Evolutionary conservation across 2,113 vertebrate genomes (phyloP), one percentile per base, ranked within the genome.

Genomic region (Triplophysa tibetana): DNA sequence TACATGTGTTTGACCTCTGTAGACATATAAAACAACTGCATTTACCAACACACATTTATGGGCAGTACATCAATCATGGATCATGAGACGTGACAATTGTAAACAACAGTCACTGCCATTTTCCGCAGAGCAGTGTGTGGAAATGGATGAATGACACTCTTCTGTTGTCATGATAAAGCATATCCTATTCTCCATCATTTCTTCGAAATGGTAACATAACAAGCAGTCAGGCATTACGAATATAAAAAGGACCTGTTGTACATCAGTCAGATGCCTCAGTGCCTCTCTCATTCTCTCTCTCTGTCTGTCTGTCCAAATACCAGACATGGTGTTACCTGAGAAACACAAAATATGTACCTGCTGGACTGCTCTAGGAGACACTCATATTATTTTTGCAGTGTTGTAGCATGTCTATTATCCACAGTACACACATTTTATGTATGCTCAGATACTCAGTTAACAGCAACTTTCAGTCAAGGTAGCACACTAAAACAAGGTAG

Each of bases 221-320:
- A 61, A 65, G 50, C 50, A 80, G 65, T 54, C 50, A 26, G 26
- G 62, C 75, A 84, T 80, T 67, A 84, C 63, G 69, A 77, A 77
- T 81, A 41, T 84, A 81, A 84, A 83, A 84, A 81, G 45, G 48
- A 70, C 50, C 74, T 65, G 45, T 77, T 45, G 64, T 66, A 63
- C 16, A 9, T 81, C 68, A 77, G 41, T 70, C 52, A 81, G 67
- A 52, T 41, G 54, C 43, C 43, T 21, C 4, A 56, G 6, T 0
- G 23, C 76, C 82, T 56, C 78, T 81, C 56, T 45, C 69, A 48
- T 26, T 67, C 48, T 64, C 62, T 68, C 24, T 24, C 67, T 69
- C 10, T 75, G 69, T 80, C 65, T 80, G 77, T 70, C 33, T 66
- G 79, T 81, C 79, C 23, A n/a, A 16, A 67, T 60, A 81, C 38